These are phyloP conservation scores for Telenomus remus DNA, from an alignment of 1,140 invertebrate species.

Conservation along the genomic window DNA sequence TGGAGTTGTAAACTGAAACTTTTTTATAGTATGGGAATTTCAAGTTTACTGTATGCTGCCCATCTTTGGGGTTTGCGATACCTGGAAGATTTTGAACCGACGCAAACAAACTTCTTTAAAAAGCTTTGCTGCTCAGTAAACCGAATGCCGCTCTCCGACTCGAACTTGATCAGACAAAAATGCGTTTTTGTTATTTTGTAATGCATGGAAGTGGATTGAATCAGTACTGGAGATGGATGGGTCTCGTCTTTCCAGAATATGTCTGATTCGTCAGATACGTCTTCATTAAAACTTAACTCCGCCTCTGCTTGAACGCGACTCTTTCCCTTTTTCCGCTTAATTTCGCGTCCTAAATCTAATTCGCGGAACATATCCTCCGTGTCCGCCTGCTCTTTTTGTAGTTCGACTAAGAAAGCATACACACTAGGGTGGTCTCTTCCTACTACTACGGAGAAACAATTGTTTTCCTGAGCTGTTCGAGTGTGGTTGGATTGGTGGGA, in stretches of 20 bases:
- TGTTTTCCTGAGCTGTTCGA: no score
- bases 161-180: slow-evolving; percentile 1
- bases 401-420: no score
- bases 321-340: no score
- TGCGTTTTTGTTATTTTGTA: not conserved
- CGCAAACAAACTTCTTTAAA: slow-evolving; percentile 8
- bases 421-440: no score
- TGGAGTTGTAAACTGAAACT: slow-evolving; percentile 5
- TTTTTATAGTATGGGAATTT: slow-evolving; percentile 6
- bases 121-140: slow-evolving; percentile 1
- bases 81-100: not conserved
- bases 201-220: slow-evolving; percentile 4
- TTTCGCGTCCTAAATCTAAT: no score
- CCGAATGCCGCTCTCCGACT: slow-evolving; percentile 5
- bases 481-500: no score
- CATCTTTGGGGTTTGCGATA: slow-evolving; percentile 10
- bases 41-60: not conserved
- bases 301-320: no score
- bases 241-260: not conserved
- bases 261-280: no score
- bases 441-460: no score
- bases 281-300: no score
- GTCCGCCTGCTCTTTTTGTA: no score
- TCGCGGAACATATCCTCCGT: no score
- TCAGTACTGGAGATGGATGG: not conserved